These are phyloP conservation scores for Zosterops japonicus DNA, from an alignment of 2,113 vertebrate species.

Conservation along the genomic window DNA sequence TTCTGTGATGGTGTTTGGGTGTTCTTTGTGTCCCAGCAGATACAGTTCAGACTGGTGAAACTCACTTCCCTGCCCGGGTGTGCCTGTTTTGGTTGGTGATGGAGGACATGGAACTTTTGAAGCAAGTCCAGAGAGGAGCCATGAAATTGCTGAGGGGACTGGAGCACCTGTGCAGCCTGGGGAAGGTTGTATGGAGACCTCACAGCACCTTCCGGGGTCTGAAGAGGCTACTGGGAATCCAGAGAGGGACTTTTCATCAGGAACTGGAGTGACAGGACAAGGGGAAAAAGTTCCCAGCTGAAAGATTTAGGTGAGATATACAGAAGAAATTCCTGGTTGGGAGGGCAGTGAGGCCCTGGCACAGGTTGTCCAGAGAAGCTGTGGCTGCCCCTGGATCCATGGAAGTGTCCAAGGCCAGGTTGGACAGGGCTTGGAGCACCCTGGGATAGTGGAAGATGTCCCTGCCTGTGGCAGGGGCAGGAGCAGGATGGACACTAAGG, in stretches of 20 bases:
- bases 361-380: background rate
- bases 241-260: background rate
- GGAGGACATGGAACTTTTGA: background rate
- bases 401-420: fast-evolving
- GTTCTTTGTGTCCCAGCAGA: background rate
- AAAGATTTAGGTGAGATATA: background rate
- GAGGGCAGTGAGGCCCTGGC: fast-evolving
- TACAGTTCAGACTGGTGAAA: background rate
- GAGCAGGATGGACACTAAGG: fast-evolving
- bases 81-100: background rate
- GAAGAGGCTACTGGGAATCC: background rate
- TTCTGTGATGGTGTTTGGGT: background rate
- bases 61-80: background rate
- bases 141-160: no score
- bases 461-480: background rate
- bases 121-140: background rate
- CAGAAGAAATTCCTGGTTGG: background rate
- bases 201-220: background rate
- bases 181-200: background rate
- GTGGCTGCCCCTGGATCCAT: background rate
- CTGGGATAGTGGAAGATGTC: fast-evolving
- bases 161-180: background rate
- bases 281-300: background rate
- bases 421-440: fast-evolving
- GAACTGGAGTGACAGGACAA: background rate